Evolutionary conservation across 1,140 invertebrate species (phyloP).

Genomic region (Drosophila burlai): DNA sequence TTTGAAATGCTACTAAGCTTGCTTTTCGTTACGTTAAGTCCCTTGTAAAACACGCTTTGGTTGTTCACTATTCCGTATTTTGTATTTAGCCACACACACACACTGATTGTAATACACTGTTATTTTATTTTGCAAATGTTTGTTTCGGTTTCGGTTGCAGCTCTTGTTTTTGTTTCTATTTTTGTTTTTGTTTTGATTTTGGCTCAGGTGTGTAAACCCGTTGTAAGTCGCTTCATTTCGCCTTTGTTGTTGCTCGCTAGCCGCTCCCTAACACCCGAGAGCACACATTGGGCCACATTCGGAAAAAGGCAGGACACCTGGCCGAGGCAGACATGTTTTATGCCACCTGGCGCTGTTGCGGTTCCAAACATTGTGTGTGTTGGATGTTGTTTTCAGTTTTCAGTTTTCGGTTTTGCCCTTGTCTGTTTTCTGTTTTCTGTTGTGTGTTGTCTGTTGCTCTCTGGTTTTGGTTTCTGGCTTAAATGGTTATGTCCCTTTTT

Average conservation of each 20-base stretch:
- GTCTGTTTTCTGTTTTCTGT: slow-evolving; percentile 15
- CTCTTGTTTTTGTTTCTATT: slow-evolving; percentile 15
- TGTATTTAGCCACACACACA: not conserved
- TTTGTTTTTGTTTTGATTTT: slow-evolving; percentile 49
- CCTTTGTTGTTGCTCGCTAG: slow-evolving; percentile 15
- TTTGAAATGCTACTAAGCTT: slow-evolving; percentile 14
- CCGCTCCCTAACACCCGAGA: slow-evolving; percentile 2
- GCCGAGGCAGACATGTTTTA: slow-evolving; percentile 45
- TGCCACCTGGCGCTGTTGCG: slow-evolving; percentile 43
- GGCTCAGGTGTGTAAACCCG: slow-evolving; percentile 40
- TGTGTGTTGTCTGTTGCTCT: slow-evolving; percentile 33
- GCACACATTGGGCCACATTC: slow-evolving; percentile 1
- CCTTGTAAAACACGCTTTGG: slow-evolving; percentile 39
- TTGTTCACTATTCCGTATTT: not conserved
- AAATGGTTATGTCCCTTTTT: slow-evolving; percentile 42
- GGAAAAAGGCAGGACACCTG: slow-evolving; percentile 38
- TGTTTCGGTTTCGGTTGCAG: slow-evolving; percentile 8
- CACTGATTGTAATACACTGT: slow-evolving; percentile 9
- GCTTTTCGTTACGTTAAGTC: slow-evolving; percentile 28
- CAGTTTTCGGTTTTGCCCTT: slow-evolving; percentile 13
- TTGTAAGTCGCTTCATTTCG: slow-evolving; percentile 39
- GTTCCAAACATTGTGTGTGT: slow-evolving; percentile 30
- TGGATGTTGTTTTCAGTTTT: slow-evolving; percentile 12
- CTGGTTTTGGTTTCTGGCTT: slow-evolving; percentile 34
- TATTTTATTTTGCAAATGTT: slow-evolving; percentile 8